Conservation (phyloP, 1,140 invertebrate species). For the Semibalanus balanoides region DNA sequence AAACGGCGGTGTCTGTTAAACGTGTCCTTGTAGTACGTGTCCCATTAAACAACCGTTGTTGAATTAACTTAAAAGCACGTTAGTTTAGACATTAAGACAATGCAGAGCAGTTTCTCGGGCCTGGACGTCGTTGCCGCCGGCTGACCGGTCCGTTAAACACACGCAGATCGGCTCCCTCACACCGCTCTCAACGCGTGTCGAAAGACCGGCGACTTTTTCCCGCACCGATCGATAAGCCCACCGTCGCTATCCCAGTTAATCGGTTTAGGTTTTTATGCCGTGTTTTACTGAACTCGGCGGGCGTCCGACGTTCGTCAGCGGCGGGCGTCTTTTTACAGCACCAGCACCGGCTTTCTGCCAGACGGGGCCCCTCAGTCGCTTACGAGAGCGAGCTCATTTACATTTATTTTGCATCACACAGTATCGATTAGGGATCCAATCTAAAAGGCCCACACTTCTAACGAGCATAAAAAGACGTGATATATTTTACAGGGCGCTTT, state of each 20-base stretch:
- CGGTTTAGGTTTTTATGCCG: neutral
- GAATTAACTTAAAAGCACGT: too few species aligned
- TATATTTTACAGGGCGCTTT: neutral
- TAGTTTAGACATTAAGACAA: too few species aligned
- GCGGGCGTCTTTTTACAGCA: neutral
- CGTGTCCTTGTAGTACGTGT: too few species aligned
- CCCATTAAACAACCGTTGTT: too few species aligned
- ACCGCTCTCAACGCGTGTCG: neutral
- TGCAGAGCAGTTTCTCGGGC: too few species aligned
- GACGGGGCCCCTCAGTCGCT: neutral
- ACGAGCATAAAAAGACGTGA: neutral
- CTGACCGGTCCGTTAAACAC: neutral
- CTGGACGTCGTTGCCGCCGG: too few species aligned
- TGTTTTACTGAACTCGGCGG: neutral
- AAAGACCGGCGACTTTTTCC: neutral
- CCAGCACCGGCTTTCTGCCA: neutral
- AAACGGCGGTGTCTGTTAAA: too few species aligned
- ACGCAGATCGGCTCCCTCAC: neutral
- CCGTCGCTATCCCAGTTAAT: neutral
- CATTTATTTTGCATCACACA: conserved; percentile 1
- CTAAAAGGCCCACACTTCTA: neutral
- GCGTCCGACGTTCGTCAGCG: neutral
- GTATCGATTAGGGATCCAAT: neutral
- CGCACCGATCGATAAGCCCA: neutral
- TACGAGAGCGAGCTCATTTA: neutral